Evolutionary conservation across 2,888 invertebrate species (phyloP), one percentile per base, ranked within the genome.

Genomic region (Apamea crenata): DNA sequence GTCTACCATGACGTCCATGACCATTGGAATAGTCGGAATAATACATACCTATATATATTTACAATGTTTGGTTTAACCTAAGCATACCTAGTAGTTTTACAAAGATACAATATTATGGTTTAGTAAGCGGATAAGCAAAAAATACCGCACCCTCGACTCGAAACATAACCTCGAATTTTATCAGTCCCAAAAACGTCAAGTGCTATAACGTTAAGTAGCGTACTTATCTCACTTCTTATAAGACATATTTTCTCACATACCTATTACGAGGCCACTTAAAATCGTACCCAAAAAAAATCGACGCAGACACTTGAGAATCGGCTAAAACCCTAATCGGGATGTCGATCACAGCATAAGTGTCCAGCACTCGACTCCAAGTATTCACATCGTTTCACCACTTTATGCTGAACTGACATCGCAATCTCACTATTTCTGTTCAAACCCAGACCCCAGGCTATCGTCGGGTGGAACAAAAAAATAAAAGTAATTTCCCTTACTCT

Each of bases 401-500:
- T 40, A 59, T 21, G 10, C n/a, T 61, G n/a, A 71, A 73, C 44
- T 61, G 40, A 66, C 44, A 74, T 53, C 59, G 50, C 47, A 63
- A 65, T 47, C 70, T 70, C 29, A 56, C 40, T 32, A 56, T 65
- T 79, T 74, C 21, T 53, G 16, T 61, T 40, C 25, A 71, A 68
- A 73, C 25, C 21, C 69, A 44, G 25, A 63, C 16, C 50, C 14
- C 14, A 56, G 25, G 29, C 66, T 63, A 73, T 47, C 32, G 65
- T 61, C 32, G 82, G 29, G 47, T 53, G 47, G 44, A 67, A 56
- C 14, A 61, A 84, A 79, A 79, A 78, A 78, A 76, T 25, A 81
- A 76, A 82, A 77, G 71, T 85, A 74, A 36, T 69, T 77, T 78
- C 53, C 69, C 44, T 44, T 56, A 70, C 53, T 74, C 81, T 77